Conservation (phyloP, 1,140 invertebrate species). For the Bacillus rossius region DNA sequence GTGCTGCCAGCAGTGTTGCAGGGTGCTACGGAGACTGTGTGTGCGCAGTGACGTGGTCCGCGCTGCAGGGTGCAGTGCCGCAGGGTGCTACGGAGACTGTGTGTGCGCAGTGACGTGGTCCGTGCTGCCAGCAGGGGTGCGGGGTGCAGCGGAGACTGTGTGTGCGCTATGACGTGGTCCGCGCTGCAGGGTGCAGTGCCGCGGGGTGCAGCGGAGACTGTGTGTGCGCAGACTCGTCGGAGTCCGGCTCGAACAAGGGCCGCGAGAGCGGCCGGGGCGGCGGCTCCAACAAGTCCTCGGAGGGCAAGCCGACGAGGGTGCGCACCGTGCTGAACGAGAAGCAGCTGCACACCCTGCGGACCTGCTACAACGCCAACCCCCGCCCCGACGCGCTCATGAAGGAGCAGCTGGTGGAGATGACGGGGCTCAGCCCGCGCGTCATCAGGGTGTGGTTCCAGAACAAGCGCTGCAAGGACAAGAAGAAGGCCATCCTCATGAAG, state of each 20-base stretch:
- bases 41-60: too few species aligned
- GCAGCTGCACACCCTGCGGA: slow-evolving; percentile 90
- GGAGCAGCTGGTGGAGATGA: slow-evolving; percentile 99
- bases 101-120: too few species aligned
- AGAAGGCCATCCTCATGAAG: slow-evolving; percentile 93
- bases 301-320: slow-evolving; percentile 95
- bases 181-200: too few species aligned
- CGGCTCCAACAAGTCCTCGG: slow-evolving; percentile 51
- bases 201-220: too few species aligned
- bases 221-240: slow-evolving; percentile 4
- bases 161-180: too few species aligned
- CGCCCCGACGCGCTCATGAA: slow-evolving; percentile 98
- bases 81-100: too few species aligned
- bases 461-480: slow-evolving; percentile 99
- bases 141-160: too few species aligned
- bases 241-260: slow-evolving; percentile 19
- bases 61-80: too few species aligned
- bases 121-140: too few species aligned
- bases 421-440: slow-evolving; percentile 88
- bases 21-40: too few species aligned
- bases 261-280: slow-evolving; percentile 50
- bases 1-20: too few species aligned
- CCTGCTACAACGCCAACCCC: slow-evolving; percentile 95
- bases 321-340: slow-evolving; percentile 98
- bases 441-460: slow-evolving; percentile 99